Evolutionary conservation across 2,888 invertebrate genomes (phyloP).

Genomic region (Epistrophe eligans): DNA sequence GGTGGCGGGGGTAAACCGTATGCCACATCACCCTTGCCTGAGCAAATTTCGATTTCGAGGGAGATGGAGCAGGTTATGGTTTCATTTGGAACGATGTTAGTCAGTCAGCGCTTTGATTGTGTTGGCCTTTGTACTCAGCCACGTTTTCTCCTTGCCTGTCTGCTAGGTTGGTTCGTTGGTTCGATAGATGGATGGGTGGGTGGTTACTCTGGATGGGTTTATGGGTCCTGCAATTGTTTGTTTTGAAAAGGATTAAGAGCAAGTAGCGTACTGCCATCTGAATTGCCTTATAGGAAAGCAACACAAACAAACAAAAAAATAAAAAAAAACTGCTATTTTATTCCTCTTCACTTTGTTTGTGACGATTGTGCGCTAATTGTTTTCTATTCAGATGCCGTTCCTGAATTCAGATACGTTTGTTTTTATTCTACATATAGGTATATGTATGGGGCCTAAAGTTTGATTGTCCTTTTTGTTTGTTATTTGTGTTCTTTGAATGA

Average conservation of each 20-base stretch:
- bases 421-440: not conserved
- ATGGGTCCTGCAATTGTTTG: slow-evolving; percentile 48
- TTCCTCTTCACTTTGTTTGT: slow-evolving; percentile 75
- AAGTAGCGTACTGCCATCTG: slow-evolving; percentile 43
- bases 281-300: slow-evolving; percentile 18
- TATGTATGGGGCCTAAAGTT: slow-evolving; percentile 53
- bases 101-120: slow-evolving; percentile 68
- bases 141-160: slow-evolving; percentile 50
- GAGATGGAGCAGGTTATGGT: slow-evolving; percentile 61
- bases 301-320: slow-evolving; percentile 27
- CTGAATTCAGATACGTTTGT: slow-evolving; percentile 31
- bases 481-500: slow-evolving; percentile 37
- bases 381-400: slow-evolving; percentile 63
- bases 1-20: not conserved
- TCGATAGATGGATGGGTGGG: not conserved
- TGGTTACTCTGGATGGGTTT: not conserved
- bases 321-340: slow-evolving; percentile 54
- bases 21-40: not conserved
- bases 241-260: slow-evolving; percentile 74
- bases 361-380: slow-evolving; percentile 75
- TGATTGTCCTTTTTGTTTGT: slow-evolving; percentile 33
- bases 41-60: not conserved
- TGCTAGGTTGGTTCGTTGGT: not conserved
- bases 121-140: slow-evolving; percentile 68
- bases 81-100: slow-evolving; percentile 66